Evolutionary conservation across 1,140 invertebrate species (phyloP), one percentile per base, ranked within the genome.

Genomic region (Lanistes nyassanus): DNA sequence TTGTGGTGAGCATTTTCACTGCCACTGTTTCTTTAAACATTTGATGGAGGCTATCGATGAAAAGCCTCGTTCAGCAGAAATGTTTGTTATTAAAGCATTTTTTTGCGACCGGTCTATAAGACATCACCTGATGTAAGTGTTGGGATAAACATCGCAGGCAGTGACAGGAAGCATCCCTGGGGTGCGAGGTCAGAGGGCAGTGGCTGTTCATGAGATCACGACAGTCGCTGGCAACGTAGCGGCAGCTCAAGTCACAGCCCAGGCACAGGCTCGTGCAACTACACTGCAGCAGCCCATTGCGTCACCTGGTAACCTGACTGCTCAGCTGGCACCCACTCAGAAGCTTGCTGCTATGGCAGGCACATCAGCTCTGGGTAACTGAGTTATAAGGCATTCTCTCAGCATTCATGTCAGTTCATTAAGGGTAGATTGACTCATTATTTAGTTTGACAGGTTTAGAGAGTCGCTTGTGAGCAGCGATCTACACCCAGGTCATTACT

Each of bases 221-320:
- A 76, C 82, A 36, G 76, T 83, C 23, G 42, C 74, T 39, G 67
- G 37, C 26, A 65, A 80, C 69, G 64, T 75, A 60, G 65, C 80
- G 68, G 74, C 81, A 79, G 68, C 80, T 77, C 75, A 74, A 75
- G 55, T 76, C 69, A 66, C 78, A 60, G 66, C 76, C 26, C 56
- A 76, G 37, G 82, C 78, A 55, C 79, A 80, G 68, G 76, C 80
- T 37, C 70, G 79, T 0, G 75, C 75, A 21, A 78, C 78, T 1
- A 80, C 79, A 2, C 87, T 58, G 65, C 87, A 31, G 87, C 85
- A 36, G 89, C 84, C 77, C 23, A 78, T 72, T 5, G 74, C 82
- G 16, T 92, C 92, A 39, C 78, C 82, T 13, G 92, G 92, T 79
- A 90, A 89, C 0, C 77, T 92, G 0, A 92, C 91, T 3, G 89